These are phyloP conservation scores for Muscicapa comitata DNA, from an alignment of 2,797 vertebrate genomes.

Conservation along the genomic window DNA sequence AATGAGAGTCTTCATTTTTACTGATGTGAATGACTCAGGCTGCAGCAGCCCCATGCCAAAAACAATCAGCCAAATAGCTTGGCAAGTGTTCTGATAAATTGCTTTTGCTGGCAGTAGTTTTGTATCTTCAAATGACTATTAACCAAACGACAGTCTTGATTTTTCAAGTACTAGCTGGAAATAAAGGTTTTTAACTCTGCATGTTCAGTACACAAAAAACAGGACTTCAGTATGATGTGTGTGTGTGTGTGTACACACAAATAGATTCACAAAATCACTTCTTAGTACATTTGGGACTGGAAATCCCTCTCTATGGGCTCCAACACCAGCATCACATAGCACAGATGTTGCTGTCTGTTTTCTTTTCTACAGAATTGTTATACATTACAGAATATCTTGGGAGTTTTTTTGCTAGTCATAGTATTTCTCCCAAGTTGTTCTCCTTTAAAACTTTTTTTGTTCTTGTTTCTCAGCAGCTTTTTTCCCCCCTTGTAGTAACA, in stretches of 20 bases:
- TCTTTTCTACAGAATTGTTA: not conserved
- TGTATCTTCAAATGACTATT: slow-evolving; percentile 53
- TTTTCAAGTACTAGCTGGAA: slow-evolving; percentile 35
- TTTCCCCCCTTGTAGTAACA: not conserved
- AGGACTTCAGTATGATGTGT: not conserved
- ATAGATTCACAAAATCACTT: not conserved
- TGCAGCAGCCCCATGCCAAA: not conserved
- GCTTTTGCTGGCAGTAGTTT: slow-evolving; percentile 12
- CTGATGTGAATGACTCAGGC: not conserved
- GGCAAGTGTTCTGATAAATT: slow-evolving; percentile 37
- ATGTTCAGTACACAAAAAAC: not conserved
- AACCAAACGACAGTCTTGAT: slow-evolving; percentile 47
- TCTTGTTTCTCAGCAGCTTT: slow-evolving; percentile 15
- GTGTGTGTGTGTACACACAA: not conserved
- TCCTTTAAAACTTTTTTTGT: not conserved
- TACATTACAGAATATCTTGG: not conserved
- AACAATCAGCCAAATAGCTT: slow-evolving; percentile 10
- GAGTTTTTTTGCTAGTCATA: not conserved
- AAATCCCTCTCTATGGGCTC: not conserved
- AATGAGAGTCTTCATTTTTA: not conserved
- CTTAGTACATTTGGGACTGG: not conserved
- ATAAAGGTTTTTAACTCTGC: slow-evolving; percentile 8
- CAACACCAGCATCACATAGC: not conserved
- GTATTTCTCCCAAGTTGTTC: not conserved
- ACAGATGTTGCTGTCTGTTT: not conserved